phyloP scores from a whole-genome alignment of 2,888 invertebrate species.

The Frankliniella intonsa region DNA sequence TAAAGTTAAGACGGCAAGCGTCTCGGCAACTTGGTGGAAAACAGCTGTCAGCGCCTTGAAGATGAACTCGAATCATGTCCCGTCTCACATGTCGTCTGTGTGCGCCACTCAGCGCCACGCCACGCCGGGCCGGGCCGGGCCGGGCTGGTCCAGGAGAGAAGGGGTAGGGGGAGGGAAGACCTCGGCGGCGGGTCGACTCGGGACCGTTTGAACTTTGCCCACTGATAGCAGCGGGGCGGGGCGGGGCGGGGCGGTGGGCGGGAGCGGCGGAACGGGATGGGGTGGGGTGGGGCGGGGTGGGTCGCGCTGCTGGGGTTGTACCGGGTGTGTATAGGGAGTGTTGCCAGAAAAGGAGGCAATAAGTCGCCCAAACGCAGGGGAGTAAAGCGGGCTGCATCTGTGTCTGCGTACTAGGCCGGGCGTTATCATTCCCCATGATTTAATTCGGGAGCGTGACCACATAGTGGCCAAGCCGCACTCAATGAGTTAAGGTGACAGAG shows the following conservation, averaged over 20 bases:
- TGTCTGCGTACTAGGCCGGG: too few species aligned
- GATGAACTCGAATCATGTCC: background rate
- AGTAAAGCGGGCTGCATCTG: too few species aligned
- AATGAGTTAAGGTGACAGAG: too few species aligned
- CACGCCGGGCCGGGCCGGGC: too few species aligned
- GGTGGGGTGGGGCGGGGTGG: background rate
- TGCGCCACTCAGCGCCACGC: background rate
- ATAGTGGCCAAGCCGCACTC: too few species aligned
- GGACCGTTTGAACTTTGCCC: conserved; percentile 18
- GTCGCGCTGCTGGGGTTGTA: background rate
- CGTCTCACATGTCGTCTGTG: background rate
- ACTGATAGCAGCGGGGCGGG: background rate
- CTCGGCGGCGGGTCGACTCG: background rate
- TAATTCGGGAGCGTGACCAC: too few species aligned
- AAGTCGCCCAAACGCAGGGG: too few species aligned
- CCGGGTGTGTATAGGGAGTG: too few species aligned
- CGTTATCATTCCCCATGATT: too few species aligned
- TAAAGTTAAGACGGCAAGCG: too few species aligned
- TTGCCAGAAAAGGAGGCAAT: too few species aligned
- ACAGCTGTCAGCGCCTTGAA: background rate
- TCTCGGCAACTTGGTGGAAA: too few species aligned
- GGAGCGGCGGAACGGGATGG: background rate
- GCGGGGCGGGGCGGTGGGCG: background rate
- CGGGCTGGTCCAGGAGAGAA: background rate
- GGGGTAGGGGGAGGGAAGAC: background rate